Conservation (phyloP, 2,888 invertebrate species). For the Erpobdella octoculata region DNA sequence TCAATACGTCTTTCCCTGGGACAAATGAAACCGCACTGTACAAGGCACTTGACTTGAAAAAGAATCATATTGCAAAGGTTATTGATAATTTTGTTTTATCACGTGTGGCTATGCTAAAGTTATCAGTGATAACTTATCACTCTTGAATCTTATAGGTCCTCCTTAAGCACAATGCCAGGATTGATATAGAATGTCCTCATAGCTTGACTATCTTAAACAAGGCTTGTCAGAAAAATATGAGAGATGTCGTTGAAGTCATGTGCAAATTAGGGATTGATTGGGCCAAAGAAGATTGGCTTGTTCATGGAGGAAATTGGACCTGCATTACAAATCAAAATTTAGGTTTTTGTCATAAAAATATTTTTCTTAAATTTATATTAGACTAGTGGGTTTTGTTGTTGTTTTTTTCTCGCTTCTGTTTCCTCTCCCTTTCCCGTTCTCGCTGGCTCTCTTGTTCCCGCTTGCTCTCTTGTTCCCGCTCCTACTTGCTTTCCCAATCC, state of each 20-base stretch:
- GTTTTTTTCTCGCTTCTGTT: no score
- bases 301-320: not conserved
- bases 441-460: no score
- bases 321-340: constrained; percentile 5
- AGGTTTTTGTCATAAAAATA: no score
- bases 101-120: no score
- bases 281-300: constrained; percentile 8
- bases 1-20: not conserved
- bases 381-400: no score
- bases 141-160: not conserved
- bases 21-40: not conserved
- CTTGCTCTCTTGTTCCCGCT: no score
- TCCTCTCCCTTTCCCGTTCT: no score
- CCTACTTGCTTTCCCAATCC: no score
- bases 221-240: not conserved
- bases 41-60: not conserved
- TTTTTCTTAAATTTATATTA: no score
- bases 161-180: constrained; percentile 1
- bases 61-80: constrained; percentile 5
- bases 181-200: not conserved
- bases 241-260: constrained; percentile 3
- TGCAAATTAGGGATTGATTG: not conserved
- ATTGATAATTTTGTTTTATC: no score
- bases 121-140: not conserved
- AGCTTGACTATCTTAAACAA: not conserved